A percentile compares a stretch with the other conserved stretches of the same genome.
phyloP scores from a whole-genome alignment of 2,888 invertebrate species.

The Drosophila quinaria region DNA sequence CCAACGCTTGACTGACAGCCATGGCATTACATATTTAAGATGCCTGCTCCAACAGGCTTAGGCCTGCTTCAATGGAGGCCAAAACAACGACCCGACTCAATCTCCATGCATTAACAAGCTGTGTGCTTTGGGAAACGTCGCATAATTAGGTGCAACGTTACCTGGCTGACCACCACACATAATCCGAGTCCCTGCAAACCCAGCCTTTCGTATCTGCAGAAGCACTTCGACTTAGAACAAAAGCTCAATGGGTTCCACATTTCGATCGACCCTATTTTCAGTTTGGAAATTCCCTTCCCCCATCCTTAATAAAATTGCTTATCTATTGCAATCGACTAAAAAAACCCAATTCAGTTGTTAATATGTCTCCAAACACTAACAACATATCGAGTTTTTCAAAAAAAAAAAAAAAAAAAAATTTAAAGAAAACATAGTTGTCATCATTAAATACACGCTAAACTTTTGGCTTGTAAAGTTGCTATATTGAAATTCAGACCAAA shows the following conservation, averaged over 20 bases:
- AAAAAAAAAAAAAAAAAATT: too few relatives aligned
- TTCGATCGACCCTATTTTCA: background rate
- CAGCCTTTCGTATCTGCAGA: background rate
- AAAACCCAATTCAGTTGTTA: too few relatives aligned
- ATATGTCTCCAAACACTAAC: too few relatives aligned
- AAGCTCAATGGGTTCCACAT: background rate
- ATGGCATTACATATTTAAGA: constrained; percentile 52
- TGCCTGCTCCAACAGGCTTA: background rate
- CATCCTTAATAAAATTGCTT: too few relatives aligned
- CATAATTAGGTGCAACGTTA: constrained; percentile 42
- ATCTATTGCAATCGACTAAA: too few relatives aligned
- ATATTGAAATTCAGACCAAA: too few relatives aligned
- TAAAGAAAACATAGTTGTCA: too few relatives aligned
- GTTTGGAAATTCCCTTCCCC: background rate
- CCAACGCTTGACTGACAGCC: constrained; percentile 57
- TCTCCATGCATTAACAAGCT: constrained; percentile 34
- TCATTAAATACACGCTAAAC: too few relatives aligned
- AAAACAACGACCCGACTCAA: constrained; percentile 2
- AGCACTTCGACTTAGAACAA: constrained; percentile 1
- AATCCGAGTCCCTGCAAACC: too few relatives aligned
- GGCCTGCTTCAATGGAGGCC: constrained; percentile 3
- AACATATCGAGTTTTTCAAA: too few relatives aligned
- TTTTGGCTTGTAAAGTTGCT: too few relatives aligned
- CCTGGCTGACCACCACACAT: too few relatives aligned
- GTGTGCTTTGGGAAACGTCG: constrained; percentile 28